Evolutionary conservation across 2,797 vertebrate genomes (phyloP), one percentile per base, ranked within the genome.

Genomic region (Cynopterus sphinx): DNA sequence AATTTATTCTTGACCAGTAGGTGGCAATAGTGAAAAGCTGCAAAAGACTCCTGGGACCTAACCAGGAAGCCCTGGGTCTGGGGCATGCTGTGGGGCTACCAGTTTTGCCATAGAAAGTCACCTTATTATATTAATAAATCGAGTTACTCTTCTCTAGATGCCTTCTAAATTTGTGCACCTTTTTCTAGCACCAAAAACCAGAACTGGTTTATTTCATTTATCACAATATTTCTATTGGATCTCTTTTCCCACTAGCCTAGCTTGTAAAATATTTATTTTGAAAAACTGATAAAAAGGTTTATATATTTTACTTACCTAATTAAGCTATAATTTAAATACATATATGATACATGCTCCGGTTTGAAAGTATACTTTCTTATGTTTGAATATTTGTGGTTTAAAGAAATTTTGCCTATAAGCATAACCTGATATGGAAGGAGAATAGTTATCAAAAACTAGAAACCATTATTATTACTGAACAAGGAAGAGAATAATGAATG

Each of bases 251-350:
- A 46, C 9, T 39, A 74, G 46, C 46, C 12, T 68, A 74, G 39
- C 65, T 55, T 87, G 57, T 65, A 79, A 94, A 91, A 86, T 65
- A 22, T 26, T 31, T 51, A 65, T 68, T 90, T 86, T 81, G 91
- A 84, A 74, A 39, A 94, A 79, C 41, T 63, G 22, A 59, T 75
- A 57, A 59, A 81, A 71, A 5, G 3, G 2, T 86, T 86, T 93
- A 49, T 51, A 26, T 28, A 51, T 57, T 87, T 89, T 33, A 36
- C 5, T 87, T 82, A 49, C 22, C 24, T 63, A 65, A 67, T 71
- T 57, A 90, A 73, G 39, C 31, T 73, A 13, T 79, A 78, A 61
- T 49, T 89, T 83, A 59, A 92, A 57, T 17, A 46, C 1, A 26
- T 41, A 15, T 24, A 13, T 43, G 31, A 53, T n/a, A 31, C 19